These are phyloP conservation scores for Chrysolina americana DNA, from an alignment of 2,888 invertebrate species.

Conservation along the genomic window DNA sequence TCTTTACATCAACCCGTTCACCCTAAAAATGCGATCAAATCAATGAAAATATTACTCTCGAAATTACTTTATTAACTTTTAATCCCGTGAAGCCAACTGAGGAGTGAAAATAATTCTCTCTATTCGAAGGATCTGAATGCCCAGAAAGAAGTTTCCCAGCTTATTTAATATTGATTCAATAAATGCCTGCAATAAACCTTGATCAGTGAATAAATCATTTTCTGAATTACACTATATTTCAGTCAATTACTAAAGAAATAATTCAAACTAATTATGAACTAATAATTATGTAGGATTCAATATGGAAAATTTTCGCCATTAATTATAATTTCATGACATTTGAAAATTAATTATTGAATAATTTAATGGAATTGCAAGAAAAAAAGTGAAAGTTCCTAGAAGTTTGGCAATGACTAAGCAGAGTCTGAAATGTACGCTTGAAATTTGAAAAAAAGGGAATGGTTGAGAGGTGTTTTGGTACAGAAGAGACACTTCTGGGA, in stretches of 20 bases:
- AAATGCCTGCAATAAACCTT: not conserved
- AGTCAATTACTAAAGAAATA: not conserved
- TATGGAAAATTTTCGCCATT: not conserved
- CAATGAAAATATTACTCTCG: too few relatives aligned
- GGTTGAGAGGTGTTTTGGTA: too few relatives aligned
- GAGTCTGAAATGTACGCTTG: too few relatives aligned
- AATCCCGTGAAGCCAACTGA: too few relatives aligned
- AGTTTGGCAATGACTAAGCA: not conserved
- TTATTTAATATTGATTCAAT: not conserved
- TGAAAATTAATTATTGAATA: not conserved
- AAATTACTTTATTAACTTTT: too few relatives aligned
- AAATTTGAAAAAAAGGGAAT: too few relatives aligned
- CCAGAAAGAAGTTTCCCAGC: not conserved
- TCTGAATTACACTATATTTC: not conserved
- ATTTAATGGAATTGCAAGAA: not conserved
- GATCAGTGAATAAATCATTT: not conserved
- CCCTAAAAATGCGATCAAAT: too few relatives aligned
- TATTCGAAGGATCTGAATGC: too few relatives aligned
- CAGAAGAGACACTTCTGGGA: too few relatives aligned
- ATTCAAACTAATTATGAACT: not conserved
- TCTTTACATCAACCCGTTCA: too few relatives aligned
- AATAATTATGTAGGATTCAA: not conserved
- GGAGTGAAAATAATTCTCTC: too few relatives aligned
- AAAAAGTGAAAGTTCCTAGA: conserved; percentile 1
- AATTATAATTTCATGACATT: conserved; percentile 1